phyloP scores from a whole-genome alignment of 2,888 invertebrate species.

The Thera obeliscata region DNA sequence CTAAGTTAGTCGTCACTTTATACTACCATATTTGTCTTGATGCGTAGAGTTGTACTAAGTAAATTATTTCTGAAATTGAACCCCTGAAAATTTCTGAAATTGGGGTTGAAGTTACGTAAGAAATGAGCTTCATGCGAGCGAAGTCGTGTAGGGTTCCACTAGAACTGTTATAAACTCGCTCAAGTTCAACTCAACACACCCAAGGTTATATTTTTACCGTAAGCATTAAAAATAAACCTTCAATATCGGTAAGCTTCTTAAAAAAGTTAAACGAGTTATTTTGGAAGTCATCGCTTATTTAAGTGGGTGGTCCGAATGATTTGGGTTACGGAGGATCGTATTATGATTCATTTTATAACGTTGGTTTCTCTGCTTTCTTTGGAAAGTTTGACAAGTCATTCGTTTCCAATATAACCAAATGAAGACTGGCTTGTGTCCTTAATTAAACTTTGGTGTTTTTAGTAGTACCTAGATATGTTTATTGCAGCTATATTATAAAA shows the following conservation, averaged over 20 bases:
- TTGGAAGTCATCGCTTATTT: slow-evolving; percentile 3
- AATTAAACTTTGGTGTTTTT: slow-evolving; percentile 6
- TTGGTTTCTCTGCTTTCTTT: slow-evolving; percentile 21
- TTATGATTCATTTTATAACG: slow-evolving; percentile 27
- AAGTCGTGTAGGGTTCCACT: neutral
- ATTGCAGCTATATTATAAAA: too few relatives aligned
- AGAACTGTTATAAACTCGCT: neutral
- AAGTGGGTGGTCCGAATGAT: slow-evolving; percentile 26
- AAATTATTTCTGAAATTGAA: too few relatives aligned
- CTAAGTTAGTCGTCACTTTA: too few relatives aligned
- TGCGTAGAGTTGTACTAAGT: too few relatives aligned
- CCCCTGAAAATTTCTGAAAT: too few relatives aligned
- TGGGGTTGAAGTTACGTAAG: too few relatives aligned
- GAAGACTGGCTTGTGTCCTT: neutral
- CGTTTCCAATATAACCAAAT: slow-evolving; percentile 15
- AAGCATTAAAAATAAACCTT: slow-evolving; percentile 26
- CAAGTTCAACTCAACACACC: too few relatives aligned
- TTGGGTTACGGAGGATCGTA: slow-evolving; percentile 25
- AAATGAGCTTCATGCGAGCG: neutral
- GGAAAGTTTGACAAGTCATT: slow-evolving; percentile 20
- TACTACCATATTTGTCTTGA: too few relatives aligned
- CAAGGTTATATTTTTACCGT: neutral
- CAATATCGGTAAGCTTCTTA: slow-evolving; percentile 9
- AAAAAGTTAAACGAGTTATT: slow-evolving; percentile 3
- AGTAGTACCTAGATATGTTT: neutral